Evolutionary conservation across 2,888 invertebrate species (phyloP).

Genomic region (Clivina fossor): DNA sequence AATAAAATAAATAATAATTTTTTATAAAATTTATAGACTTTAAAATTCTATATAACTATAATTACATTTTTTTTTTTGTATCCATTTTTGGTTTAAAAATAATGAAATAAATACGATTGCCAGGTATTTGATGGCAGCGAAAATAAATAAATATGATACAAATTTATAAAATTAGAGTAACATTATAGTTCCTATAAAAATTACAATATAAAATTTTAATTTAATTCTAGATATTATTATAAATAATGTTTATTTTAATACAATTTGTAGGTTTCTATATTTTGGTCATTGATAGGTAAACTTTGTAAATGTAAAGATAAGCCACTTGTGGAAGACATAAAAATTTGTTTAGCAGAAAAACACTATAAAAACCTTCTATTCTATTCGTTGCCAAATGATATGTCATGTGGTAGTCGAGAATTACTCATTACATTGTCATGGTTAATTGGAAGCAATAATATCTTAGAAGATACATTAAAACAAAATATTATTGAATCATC

Average conservation of each 20-base stretch:
- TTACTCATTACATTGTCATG: slow-evolving; percentile 50
- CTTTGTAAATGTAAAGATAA: slow-evolving; percentile 42
- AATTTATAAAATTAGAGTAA: no score
- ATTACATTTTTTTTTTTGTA: no score
- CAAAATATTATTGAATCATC: slow-evolving; percentile 15
- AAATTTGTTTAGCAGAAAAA: slow-evolving; percentile 48
- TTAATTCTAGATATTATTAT: not conserved
- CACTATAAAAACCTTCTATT: slow-evolving; percentile 49
- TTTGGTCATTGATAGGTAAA: slow-evolving; percentile 46
- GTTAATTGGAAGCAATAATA: slow-evolving; percentile 45
- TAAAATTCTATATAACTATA: no score
- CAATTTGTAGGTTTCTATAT: slow-evolving; percentile 36
- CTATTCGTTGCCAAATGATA: slow-evolving; percentile 45
- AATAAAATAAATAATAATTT: not conserved
- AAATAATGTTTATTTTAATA: slow-evolving; percentile 10
- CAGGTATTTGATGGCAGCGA: no score
- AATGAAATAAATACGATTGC: no score
- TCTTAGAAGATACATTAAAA: slow-evolving; percentile 16
- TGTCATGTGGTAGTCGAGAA: slow-evolving; percentile 44
- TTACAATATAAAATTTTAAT: no score
- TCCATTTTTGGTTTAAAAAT: no score
- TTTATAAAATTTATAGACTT: not conserved
- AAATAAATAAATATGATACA: no score
- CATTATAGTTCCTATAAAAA: no score
- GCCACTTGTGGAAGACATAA: slow-evolving; percentile 44